These are phyloP conservation scores for Dendroctonus valens DNA, from an alignment of 1,140 invertebrate genomes.

Conservation along the genomic window DNA sequence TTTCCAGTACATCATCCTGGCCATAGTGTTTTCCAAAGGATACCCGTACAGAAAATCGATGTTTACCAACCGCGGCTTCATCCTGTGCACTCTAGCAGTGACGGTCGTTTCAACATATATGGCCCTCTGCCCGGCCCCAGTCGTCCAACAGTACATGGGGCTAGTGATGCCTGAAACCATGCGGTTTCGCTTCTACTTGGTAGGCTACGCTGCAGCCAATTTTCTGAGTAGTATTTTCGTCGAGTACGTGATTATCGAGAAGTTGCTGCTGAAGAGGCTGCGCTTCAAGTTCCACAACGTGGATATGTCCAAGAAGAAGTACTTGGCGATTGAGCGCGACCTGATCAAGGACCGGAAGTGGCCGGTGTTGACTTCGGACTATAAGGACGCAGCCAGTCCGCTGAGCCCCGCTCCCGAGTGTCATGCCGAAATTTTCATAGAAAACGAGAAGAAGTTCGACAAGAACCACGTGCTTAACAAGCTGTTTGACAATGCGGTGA, in stretches of 20 bases:
- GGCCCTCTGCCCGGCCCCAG: slow-evolving; percentile 65
- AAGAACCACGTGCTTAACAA: slow-evolving; percentile 50
- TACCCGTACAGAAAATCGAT: slow-evolving; percentile 84
- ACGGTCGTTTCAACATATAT: slow-evolving; percentile 68
- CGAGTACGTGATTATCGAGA: slow-evolving; percentile 64
- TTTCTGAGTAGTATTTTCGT: slow-evolving; percentile 62
- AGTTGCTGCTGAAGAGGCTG: slow-evolving; percentile 58
- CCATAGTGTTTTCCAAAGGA: slow-evolving; percentile 88
- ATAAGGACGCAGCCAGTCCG: slow-evolving; percentile 46
- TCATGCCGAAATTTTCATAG: slow-evolving; percentile 52
- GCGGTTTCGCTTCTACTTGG: slow-evolving; percentile 62
- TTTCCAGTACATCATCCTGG: slow-evolving; percentile 92
- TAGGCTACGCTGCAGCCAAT: slow-evolving; percentile 61
- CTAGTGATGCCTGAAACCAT: slow-evolving; percentile 65
- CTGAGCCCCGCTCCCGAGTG: slow-evolving; percentile 45
- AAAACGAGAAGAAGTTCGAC: slow-evolving; percentile 45
- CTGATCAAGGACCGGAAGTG: slow-evolving; percentile 58
- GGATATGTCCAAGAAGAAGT: slow-evolving; percentile 61
- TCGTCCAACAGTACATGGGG: slow-evolving; percentile 62
- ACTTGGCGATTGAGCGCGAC: slow-evolving; percentile 59
- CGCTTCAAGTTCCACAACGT: slow-evolving; percentile 55
- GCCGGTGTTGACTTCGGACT: slow-evolving; percentile 57
- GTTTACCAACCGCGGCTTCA: slow-evolving; percentile 72
- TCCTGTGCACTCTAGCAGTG: slow-evolving; percentile 64
- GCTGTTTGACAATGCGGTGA: slow-evolving; percentile 33